These are phyloP conservation scores for Andrena hattorfiana DNA, from an alignment of 2,888 invertebrate genomes.

Conservation along the genomic window DNA sequence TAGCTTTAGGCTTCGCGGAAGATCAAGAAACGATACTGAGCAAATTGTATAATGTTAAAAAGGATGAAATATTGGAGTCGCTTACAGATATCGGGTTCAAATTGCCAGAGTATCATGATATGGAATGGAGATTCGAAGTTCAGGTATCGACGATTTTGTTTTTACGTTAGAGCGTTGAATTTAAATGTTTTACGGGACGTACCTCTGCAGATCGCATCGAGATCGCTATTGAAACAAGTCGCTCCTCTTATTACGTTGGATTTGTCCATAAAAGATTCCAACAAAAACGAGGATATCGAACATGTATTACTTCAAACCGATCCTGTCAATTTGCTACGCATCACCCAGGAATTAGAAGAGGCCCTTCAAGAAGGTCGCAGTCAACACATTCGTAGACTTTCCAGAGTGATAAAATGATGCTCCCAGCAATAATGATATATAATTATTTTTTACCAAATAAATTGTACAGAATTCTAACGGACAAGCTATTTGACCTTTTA, in stretches of 20 bases:
- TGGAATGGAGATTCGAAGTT: conserved; percentile 90
- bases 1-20: conserved; percentile 87
- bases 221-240: conserved; percentile 87
- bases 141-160: conserved; percentile 83
- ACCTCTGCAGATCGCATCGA: conserved; percentile 86
- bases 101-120: conserved; percentile 86
- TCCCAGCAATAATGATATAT: neutral
- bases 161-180: conserved; percentile 2
- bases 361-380: conserved; percentile 87
- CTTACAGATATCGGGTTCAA: conserved; percentile 85
- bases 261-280: conserved; percentile 85
- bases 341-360: conserved; percentile 86
- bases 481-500: neutral
- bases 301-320: conserved; percentile 86
- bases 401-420: conserved; percentile 84
- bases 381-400: conserved; percentile 87
- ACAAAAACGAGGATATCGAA: conserved; percentile 74
- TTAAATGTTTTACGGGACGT: neutral
- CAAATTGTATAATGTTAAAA: conserved; percentile 87
- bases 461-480: conserved; percentile 15
- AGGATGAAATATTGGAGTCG: conserved; percentile 86
- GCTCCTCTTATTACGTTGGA: conserved; percentile 88
- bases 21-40: conserved; percentile 88
- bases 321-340: conserved; percentile 86
- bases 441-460: conserved; percentile 35